Evolutionary conservation across 2,797 vertebrate genomes (phyloP), one percentile per base, ranked within the genome.

Genomic region (Selene dorsalis): DNA sequence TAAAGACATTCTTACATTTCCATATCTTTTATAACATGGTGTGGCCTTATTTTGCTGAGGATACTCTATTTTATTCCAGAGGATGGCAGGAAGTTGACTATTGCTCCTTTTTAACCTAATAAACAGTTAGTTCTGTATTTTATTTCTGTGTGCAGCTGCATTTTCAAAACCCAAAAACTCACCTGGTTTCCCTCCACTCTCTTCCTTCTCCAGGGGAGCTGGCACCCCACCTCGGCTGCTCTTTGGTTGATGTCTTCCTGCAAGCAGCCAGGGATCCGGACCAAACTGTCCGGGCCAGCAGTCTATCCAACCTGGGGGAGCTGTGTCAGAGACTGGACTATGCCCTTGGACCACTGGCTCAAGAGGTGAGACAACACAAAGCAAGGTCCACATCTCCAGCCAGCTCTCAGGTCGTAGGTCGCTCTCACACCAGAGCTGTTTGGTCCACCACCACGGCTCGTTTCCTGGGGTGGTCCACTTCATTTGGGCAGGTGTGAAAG

Each of bases 241-340:
- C 92, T 2, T 90, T 99, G 88, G 77, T 99, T 18, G 92, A 89
- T 0, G 93, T 93, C n/a, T 98, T 99, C 84, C 93, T 99, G 83
- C 93, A 82, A 35, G 96, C 96, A 0, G 91, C 91, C 0, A 94
- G 92, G 69, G 96, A 97, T 26, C 71, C 91, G 0, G 96, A 98
- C 66, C 50, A 88, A 7, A 73, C 87, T 0, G 88, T 97, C 32
- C 83, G 97, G 18, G 96, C 97, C 86, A 99, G 98, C 94, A 96
- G 96, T 85, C 94, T 99, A 74, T 97, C 97, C 76, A 99, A 99
- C 90, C 93, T 99, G 80, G 98, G 96, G 0, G 97, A 98, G 85
- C 94, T 99, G 38, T 98, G 96, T 89, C 96, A 96, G 90, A 94
- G 72, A 43, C 92, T 99, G 13, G 89, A 96, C 82, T 98, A 97